phyloP scores from a whole-genome alignment of 2,797 vertebrate genomes.

The Myotis myotis region DNA sequence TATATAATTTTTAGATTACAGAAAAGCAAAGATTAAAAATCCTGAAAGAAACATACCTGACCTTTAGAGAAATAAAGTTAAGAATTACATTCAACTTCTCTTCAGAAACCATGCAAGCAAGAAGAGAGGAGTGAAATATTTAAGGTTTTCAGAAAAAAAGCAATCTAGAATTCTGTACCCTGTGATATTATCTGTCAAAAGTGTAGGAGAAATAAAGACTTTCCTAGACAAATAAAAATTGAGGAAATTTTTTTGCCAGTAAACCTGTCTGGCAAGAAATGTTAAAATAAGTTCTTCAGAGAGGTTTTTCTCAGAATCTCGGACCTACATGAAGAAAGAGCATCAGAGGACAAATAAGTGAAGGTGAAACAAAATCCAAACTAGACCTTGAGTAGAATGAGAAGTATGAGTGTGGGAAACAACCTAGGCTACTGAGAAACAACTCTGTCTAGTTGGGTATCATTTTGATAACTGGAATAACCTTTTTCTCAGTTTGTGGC shows the following conservation, averaged over 20 bases:
- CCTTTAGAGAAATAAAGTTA: not conserved
- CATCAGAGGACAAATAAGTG: not conserved
- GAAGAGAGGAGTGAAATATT: not conserved
- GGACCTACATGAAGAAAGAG: not conserved
- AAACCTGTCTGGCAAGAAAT: not conserved
- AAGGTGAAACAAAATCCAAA: not conserved
- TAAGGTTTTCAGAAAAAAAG: not conserved
- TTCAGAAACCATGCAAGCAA: not conserved
- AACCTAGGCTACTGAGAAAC: not conserved
- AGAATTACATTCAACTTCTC: not conserved
- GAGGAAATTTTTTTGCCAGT: not conserved
- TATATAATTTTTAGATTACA: not conserved
- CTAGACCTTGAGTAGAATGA: not conserved
- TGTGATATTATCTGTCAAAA: not conserved
- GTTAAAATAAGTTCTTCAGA: not conserved
- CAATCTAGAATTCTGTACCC: not conserved
- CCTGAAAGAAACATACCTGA: not conserved
- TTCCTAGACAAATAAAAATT: not conserved
- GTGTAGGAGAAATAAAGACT: not conserved
- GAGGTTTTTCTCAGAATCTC: not conserved
- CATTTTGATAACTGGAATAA: not conserved
- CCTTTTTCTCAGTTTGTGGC: not conserved
- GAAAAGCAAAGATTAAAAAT: not conserved
- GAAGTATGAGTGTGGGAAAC: not conserved
- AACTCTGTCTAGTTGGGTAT: not conserved